phyloP scores from a whole-genome alignment of 30 jellyfish, hydroid and myxozoan species.

The Calvadosia cruxmelitensis region DNA sequence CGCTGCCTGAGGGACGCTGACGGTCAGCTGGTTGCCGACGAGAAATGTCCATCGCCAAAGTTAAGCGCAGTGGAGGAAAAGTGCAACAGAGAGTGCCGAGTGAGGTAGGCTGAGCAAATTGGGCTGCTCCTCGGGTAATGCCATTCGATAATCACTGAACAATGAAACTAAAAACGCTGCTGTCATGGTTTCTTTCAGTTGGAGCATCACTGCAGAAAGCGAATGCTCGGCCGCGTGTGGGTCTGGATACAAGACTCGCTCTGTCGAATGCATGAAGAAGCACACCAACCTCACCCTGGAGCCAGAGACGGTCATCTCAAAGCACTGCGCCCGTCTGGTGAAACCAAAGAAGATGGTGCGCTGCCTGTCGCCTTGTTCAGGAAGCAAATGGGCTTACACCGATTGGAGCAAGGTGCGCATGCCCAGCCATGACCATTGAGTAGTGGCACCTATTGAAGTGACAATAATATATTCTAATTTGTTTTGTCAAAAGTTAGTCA shows the following conservation, averaged over 20 bases:
- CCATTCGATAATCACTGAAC: too few species aligned
- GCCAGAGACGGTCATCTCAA: constrained; percentile 34
- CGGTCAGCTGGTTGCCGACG: constrained; percentile 56
- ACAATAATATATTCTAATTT: too few species aligned
- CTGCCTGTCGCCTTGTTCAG: constrained; percentile 60
- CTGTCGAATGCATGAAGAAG: constrained; percentile 46
- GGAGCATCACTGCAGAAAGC: constrained; percentile 43
- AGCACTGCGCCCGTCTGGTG: constrained; percentile 27
- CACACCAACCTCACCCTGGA: constrained; percentile 30
- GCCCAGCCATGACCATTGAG: not conserved
- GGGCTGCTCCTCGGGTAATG: not conserved
- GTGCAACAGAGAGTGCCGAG: constrained; percentile 68
- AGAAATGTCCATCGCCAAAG: constrained; percentile 35
- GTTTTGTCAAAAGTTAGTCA: too few species aligned
- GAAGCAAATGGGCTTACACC: constrained; percentile 69
- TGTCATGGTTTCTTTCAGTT: constrained; percentile 39
- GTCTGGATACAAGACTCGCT: constrained; percentile 44
- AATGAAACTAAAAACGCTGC: too few species aligned
- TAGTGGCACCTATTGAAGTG: too few species aligned
- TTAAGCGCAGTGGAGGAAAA: constrained; percentile 41
- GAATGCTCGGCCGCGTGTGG: constrained; percentile 90
- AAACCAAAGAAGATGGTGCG: constrained; percentile 54
- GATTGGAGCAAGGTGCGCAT: constrained; percentile 60
- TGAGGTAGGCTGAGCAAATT: constrained; percentile 28
- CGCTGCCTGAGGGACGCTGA: constrained; percentile 62